These are phyloP conservation scores for Conistra vaccinii DNA, from an alignment of 2,888 invertebrate genomes.

Conservation along the genomic window DNA sequence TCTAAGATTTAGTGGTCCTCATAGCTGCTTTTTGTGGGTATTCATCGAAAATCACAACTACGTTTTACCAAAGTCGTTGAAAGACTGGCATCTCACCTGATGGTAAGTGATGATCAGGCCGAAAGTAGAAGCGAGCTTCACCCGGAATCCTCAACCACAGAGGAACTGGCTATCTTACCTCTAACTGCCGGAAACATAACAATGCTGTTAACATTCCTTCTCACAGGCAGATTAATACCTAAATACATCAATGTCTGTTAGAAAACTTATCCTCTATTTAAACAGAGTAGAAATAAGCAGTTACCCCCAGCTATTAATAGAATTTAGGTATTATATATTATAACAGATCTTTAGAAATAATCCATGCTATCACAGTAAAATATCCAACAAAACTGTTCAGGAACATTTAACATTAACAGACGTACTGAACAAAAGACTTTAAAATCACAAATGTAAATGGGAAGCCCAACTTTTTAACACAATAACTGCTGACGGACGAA, in stretches of 20 bases:
- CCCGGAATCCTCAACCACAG: no score
- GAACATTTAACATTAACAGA: slow-evolving; percentile 27
- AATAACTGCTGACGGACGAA: slow-evolving; percentile 54
- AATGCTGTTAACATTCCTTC: no score
- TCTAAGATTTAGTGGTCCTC: no score
- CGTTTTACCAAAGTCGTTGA: no score
- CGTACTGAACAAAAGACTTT: slow-evolving; percentile 34
- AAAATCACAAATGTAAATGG: slow-evolving; percentile 47
- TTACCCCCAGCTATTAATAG: background rate
- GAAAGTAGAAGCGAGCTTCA: no score
- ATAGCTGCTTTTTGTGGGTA: no score
- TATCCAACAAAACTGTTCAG: slow-evolving; percentile 1
- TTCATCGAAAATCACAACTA: no score
- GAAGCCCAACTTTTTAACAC: slow-evolving; percentile 56
- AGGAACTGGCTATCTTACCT: no score
- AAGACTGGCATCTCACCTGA: no score
- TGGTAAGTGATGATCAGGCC: no score
- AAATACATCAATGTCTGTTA: background rate
- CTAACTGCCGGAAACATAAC: no score
- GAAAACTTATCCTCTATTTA: background rate
- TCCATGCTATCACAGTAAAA: background rate
- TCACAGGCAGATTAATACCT: background rate
- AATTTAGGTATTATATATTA: background rate
- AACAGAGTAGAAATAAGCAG: background rate
- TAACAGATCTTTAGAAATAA: background rate